Evolutionary conservation across 2,113 vertebrate genomes (phyloP).

Genomic region (Leucosticte australis): DNA sequence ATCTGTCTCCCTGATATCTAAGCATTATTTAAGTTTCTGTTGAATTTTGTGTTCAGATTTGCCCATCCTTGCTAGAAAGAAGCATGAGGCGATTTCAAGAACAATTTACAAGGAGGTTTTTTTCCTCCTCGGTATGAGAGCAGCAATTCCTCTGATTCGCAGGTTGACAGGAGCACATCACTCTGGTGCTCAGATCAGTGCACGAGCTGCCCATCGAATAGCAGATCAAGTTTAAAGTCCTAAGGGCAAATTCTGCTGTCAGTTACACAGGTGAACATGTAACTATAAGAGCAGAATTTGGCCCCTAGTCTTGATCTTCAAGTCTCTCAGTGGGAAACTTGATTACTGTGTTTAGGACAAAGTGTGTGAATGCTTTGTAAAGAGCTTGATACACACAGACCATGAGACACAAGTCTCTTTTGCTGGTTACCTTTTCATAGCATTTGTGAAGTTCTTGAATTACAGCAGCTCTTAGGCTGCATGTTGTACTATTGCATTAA

Average conservation of each 20-base stretch:
- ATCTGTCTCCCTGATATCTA: constrained; percentile 32
- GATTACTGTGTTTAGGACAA: constrained; percentile 64
- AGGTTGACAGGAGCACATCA: constrained; percentile 72
- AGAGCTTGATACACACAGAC: constrained; percentile 12
- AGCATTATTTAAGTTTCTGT: constrained; percentile 49
- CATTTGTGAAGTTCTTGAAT: constrained; percentile 19
- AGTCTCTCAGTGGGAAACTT: constrained; percentile 45
- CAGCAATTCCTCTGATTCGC: constrained; percentile 65
- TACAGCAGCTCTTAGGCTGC: neutral
- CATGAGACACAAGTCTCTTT: neutral
- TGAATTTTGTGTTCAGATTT: constrained; percentile 42
- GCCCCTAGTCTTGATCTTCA: constrained; percentile 66
- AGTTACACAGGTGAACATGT: constrained; percentile 70
- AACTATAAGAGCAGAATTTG: constrained; percentile 64
- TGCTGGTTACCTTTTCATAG: constrained; percentile 8
- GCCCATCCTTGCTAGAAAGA: constrained; percentile 8
- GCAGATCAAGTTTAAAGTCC: constrained; percentile 70
- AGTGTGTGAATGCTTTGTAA: constrained; percentile 41
- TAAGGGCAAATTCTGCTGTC: constrained; percentile 72
- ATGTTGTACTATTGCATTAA: neutral
- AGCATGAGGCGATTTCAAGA: constrained; percentile 28
- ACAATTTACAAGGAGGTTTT: constrained; percentile 60
- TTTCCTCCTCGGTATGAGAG: constrained; percentile 42
- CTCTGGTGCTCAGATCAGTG: constrained; percentile 63
- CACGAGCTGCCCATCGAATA: constrained; percentile 59